These are phyloP conservation scores for Cydia splendana DNA, from an alignment of 1,140 invertebrate species.

Conservation along the genomic window DNA sequence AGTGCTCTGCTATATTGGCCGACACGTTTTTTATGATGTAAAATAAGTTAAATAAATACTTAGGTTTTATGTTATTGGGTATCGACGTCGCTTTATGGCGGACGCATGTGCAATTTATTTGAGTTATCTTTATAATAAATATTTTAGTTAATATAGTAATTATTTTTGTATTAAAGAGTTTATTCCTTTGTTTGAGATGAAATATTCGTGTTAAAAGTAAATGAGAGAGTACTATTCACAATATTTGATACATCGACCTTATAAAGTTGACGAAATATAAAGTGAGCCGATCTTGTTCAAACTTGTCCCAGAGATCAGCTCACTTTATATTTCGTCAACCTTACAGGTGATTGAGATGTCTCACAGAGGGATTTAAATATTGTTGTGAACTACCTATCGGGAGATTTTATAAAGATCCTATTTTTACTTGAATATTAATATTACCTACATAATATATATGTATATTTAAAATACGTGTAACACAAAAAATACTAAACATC, in stretches of 20 bases:
- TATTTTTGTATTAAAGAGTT: background rate
- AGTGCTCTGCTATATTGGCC: background rate
- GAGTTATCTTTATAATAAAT: background rate
- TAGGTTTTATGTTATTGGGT: background rate
- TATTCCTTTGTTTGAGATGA: background rate
- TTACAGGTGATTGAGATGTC: background rate
- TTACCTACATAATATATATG: too few species aligned
- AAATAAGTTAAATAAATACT: background rate
- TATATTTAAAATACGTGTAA: too few species aligned
- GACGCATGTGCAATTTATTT: background rate
- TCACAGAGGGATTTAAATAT: background rate
- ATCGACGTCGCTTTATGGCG: background rate
- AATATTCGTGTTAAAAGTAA: background rate
- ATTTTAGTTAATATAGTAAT: background rate
- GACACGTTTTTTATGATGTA: background rate
- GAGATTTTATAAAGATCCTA: background rate
- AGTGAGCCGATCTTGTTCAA: too few species aligned
- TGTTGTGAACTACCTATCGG: background rate
- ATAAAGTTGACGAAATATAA: too few species aligned
- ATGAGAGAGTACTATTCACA: background rate
- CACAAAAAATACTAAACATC: too few species aligned
- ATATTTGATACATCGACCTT: background rate
- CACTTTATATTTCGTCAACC: too few species aligned
- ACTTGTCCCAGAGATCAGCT: too few species aligned
- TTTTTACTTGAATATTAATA: too few species aligned